These are phyloP conservation scores for Notothenia rossii DNA, from an alignment of 2,113 vertebrate species.

Conservation along the genomic window DNA sequence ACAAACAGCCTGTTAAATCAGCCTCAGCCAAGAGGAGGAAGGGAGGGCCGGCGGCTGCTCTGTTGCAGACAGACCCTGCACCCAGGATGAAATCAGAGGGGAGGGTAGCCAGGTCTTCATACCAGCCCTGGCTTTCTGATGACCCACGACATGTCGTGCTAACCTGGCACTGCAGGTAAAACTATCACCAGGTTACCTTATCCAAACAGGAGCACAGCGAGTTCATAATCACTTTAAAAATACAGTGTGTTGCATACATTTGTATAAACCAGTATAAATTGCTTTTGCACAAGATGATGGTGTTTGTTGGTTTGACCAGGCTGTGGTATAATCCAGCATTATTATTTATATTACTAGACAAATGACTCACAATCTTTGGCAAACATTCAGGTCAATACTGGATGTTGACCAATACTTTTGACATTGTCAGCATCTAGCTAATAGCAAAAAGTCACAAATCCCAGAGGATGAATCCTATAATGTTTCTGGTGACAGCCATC, in stretches of 20 bases:
- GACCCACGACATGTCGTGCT: slow-evolving; percentile 54
- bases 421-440: background rate
- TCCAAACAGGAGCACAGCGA: background rate
- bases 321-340: background rate
- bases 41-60: slow-evolving; percentile 20
- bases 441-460: background rate
- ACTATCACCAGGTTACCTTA: slow-evolving; percentile 11
- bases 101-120: slow-evolving; percentile 55
- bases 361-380: background rate
- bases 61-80: slow-evolving; percentile 14
- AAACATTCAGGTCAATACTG: background rate
- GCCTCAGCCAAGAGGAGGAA: slow-evolving; percentile 46
- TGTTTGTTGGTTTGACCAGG: background rate
- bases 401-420: background rate
- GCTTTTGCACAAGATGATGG: background rate
- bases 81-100: slow-evolving; percentile 8
- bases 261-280: background rate
- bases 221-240: background rate
- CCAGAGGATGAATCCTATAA: background rate
- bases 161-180: slow-evolving; percentile 35
- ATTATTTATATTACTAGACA: background rate
- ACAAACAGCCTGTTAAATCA: slow-evolving; percentile 56
- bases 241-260: background rate
- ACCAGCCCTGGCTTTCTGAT: background rate
- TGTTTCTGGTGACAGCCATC: background rate